Percentiles rank a stretch among this genome's conserved stretches.
Conservation (phyloP, 2,888 invertebrate species). For the Coecobrya sp. region DNA sequence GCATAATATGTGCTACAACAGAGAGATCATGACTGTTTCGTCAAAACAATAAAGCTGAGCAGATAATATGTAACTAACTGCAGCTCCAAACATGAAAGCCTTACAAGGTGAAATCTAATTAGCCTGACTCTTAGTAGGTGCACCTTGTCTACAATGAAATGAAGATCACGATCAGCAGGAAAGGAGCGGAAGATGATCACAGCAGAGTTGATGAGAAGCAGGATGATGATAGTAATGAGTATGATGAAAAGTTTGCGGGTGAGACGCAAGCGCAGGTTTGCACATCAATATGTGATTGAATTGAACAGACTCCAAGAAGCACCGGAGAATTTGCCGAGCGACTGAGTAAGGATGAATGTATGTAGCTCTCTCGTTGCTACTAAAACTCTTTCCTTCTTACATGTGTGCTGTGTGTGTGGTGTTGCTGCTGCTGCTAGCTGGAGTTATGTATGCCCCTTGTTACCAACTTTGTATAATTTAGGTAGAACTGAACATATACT, state of each 20-base stretch:
- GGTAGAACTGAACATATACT: neutral
- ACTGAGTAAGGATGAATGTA: slow-evolving; percentile 23
- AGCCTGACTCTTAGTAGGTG: neutral
- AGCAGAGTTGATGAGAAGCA: slow-evolving; percentile 60
- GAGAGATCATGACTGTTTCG: neutral
- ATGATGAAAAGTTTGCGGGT: slow-evolving; percentile 71
- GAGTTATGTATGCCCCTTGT: neutral
- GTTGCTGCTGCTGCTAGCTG: neutral
- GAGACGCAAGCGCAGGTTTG: slow-evolving; percentile 81
- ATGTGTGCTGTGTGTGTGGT: slow-evolving; percentile 8
- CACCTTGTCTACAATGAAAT: slow-evolving; percentile 32
- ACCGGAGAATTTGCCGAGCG: slow-evolving; percentile 79
- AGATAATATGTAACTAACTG: no score
- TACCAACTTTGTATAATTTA: neutral
- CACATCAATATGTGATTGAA: slow-evolving; percentile 83
- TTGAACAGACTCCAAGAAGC: slow-evolving; percentile 77
- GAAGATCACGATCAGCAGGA: slow-evolving; percentile 54
- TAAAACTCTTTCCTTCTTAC: neutral
- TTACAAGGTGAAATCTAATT: neutral
- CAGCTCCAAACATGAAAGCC: neutral
- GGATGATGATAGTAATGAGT: slow-evolving; percentile 71
- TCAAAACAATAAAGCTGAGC: neutral
- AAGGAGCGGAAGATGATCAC: slow-evolving; percentile 45
- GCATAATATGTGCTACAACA: no score
- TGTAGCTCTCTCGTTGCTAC: slow-evolving; percentile 48